Conservation (phyloP, 1,140 invertebrate species). For the Callitettix versicolor region DNA sequence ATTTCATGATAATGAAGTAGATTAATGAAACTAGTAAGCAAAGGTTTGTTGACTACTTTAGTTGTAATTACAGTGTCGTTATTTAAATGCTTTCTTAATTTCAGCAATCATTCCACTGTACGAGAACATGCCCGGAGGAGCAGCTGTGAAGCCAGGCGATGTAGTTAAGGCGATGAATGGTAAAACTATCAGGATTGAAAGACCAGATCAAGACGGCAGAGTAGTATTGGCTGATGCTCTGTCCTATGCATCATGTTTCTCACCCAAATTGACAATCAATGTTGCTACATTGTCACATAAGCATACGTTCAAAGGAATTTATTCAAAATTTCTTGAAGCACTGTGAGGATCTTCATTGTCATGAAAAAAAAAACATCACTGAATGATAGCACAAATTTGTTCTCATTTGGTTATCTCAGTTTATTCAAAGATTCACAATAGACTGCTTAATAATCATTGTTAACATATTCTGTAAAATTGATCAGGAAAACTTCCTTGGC, state of each 20-base stretch:
- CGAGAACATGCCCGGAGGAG: conserved; percentile 80
- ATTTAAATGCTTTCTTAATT: too few relatives aligned
- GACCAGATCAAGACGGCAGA: conserved; percentile 84
- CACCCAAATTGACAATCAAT: conserved; percentile 57
- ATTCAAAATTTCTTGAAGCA: conserved; percentile 1
- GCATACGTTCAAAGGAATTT: too few relatives aligned
- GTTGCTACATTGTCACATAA: conserved; percentile 65
- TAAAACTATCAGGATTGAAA: conserved; percentile 77
- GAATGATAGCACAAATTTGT: neutral
- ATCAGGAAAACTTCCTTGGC: neutral
- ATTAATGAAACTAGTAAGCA: too few relatives aligned
- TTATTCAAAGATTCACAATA: neutral
- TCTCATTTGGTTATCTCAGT: neutral
- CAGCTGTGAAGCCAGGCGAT: conserved; percentile 78
- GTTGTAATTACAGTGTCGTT: too few relatives aligned
- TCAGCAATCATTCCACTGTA: conserved; percentile 70
- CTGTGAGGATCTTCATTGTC: neutral
- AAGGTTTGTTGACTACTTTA: too few relatives aligned
- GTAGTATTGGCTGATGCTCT: conserved; percentile 82
- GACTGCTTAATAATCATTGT: neutral
- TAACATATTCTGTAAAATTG: neutral
- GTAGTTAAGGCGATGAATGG: too few relatives aligned
- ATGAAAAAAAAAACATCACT: neutral
- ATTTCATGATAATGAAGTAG: too few relatives aligned
- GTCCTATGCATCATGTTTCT: conserved; percentile 63